A percentile compares a stretch with the other conserved stretches of the same genome.
phyloP scores from a whole-genome alignment of 2,797 vertebrate species.

The Fringilla coelebs region DNA sequence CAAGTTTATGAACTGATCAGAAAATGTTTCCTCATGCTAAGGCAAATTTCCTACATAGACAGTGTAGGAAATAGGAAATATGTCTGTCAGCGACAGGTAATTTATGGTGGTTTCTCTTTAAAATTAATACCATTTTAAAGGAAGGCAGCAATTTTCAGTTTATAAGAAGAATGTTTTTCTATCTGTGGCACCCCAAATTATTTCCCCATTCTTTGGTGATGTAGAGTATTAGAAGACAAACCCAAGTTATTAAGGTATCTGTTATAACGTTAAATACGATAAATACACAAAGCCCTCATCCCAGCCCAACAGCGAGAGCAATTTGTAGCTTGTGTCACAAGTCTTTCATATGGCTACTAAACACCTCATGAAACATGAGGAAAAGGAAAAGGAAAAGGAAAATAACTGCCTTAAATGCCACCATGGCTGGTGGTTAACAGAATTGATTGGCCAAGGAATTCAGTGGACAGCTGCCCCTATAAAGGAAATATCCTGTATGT shows the following conservation, averaged over 20 bases:
- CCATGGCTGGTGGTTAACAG: background rate
- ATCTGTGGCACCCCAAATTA: background rate
- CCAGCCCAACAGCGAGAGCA: background rate
- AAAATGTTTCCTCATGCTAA: background rate
- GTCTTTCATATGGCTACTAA: background rate
- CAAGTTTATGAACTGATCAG: background rate
- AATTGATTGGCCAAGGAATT: constrained; percentile 20
- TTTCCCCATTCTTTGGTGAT: background rate
- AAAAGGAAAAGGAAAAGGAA: background rate
- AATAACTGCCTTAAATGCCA: background rate
- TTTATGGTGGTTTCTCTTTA: background rate
- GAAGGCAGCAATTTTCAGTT: background rate
- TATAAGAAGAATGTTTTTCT: background rate
- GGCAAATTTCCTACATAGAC: background rate
- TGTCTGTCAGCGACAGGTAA: background rate
- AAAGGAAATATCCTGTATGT: constrained; percentile 11
- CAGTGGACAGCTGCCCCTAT: background rate
- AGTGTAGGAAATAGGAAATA: background rate
- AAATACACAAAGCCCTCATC: background rate
- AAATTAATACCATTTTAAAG: background rate
- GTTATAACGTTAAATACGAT: background rate
- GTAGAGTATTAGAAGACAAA: background rate
- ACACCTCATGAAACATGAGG: background rate
- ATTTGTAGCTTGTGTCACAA: background rate
- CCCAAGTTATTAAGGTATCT: background rate